phyloP scores from a whole-genome alignment of 2,797 vertebrate genomes.

The Euthynnus affinis region DNA sequence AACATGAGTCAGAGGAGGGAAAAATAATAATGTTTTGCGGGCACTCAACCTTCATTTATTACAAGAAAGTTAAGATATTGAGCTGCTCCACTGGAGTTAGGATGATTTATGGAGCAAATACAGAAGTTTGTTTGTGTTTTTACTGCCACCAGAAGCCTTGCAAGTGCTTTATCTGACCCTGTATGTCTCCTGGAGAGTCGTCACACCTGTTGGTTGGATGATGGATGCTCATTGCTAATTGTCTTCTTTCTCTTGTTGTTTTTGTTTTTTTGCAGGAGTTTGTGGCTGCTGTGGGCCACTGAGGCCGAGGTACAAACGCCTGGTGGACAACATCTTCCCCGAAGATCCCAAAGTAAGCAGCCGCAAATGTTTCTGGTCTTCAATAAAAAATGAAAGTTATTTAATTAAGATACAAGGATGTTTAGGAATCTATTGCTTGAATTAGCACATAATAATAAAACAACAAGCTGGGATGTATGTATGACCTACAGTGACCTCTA shows the following conservation, averaged over 20 bases:
- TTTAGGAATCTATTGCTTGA: too few species aligned
- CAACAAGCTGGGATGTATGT: too few species aligned
- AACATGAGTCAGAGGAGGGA: neutral
- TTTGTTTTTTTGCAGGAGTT: conserved; percentile 85
- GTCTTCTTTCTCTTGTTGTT: neutral
- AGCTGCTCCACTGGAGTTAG: neutral
- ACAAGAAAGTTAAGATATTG: neutral
- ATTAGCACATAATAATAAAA: too few species aligned
- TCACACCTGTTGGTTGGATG: neutral
- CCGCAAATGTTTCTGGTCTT: neutral
- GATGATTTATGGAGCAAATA: neutral
- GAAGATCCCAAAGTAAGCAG: conserved; percentile 95
- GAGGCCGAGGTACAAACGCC: conserved; percentile 95
- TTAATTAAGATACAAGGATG: too few species aligned
- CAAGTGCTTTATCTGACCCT: neutral
- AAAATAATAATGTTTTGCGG: neutral
- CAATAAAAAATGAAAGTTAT: neutral
- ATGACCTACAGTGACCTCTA: neutral
- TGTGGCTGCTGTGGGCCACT: conserved; percentile 96
- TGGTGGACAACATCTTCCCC: conserved; percentile 98
- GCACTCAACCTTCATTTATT: neutral
- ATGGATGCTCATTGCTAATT: neutral
- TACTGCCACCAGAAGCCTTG: too few species aligned
- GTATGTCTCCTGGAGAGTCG: neutral
- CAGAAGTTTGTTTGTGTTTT: too few species aligned